A percentile compares a stretch with the other conserved stretches of the same genome.
These are phyloP conservation scores for Apodemia hepburni DNA, from an alignment of 2,888 invertebrate species.

Conservation along the genomic window DNA sequence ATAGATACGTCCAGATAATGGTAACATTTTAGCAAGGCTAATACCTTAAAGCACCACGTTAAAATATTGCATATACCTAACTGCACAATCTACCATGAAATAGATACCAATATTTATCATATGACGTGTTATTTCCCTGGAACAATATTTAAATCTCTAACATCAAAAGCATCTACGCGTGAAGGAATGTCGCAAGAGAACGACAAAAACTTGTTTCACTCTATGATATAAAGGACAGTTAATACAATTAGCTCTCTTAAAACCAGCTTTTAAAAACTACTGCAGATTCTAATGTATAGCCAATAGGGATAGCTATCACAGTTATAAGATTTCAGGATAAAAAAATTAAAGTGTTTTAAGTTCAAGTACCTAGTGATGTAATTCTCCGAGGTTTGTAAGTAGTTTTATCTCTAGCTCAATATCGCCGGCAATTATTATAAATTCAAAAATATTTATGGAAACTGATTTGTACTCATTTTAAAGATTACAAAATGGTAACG, in stretches of 20 bases:
- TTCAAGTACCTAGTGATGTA: too few species aligned
- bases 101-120: neutral
- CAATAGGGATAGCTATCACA: neutral
- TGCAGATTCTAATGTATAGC: neutral
- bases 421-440: too few species aligned
- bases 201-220: constrained; percentile 32
- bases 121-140: neutral
- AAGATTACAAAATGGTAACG: too few species aligned
- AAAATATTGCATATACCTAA: neutral
- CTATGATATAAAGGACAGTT: neutral
- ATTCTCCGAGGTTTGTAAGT: too few species aligned
- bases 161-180: constrained; percentile 68
- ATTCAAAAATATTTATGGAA: too few species aligned
- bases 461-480: too few species aligned
- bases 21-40: neutral
- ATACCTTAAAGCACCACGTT: neutral
- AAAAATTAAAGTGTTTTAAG: neutral
- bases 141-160: constrained; percentile 45
- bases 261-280: too few species aligned
- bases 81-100: neutral
- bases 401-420: too few species aligned
- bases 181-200: constrained; percentile 65
- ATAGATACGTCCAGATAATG: too few species aligned
- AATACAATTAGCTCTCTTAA: neutral
- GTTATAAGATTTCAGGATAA: neutral